A percentile compares a stretch with the other conserved stretches of the same genome.
Conservation (phyloP, 2,797 vertebrate species). For the Enteromius unitaeniatus region DNA sequence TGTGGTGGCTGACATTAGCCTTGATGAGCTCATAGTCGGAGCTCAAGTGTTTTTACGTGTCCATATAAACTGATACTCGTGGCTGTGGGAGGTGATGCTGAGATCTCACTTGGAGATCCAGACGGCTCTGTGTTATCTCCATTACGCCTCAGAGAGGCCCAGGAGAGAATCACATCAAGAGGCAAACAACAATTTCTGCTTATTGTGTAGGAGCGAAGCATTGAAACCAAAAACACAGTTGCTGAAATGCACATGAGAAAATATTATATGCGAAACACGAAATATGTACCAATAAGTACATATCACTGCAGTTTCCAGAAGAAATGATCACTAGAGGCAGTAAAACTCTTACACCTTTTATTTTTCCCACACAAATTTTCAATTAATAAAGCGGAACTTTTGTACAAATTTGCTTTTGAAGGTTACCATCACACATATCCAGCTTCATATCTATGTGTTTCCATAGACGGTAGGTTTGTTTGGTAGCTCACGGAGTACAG, state of each 20-base stretch:
- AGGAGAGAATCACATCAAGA: conserved; percentile 27
- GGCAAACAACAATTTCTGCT: conserved; percentile 13
- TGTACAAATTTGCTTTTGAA: no score
- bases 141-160: conserved; percentile 6
- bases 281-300: no score
- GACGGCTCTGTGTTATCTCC: conserved; percentile 1
- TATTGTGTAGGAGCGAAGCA: not conserved
- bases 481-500: no score
- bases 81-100: conserved; percentile 11
- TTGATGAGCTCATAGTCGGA: conserved; percentile 68
- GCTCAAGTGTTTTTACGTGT: conserved; percentile 65
- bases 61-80: conserved; percentile 66
- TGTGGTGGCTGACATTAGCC: conserved; percentile 43
- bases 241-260: not conserved
- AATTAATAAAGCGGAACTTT: no score
- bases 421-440: no score
- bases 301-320: no score
- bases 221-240: not conserved
- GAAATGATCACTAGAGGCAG: no score
- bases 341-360: no score
- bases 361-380: no score
- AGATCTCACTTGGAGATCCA: not conserved
- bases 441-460: no score
- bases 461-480: no score
- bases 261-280: not conserved